Conservation (phyloP, 2,113 vertebrate genomes). For the Trinectes maculatus region DNA sequence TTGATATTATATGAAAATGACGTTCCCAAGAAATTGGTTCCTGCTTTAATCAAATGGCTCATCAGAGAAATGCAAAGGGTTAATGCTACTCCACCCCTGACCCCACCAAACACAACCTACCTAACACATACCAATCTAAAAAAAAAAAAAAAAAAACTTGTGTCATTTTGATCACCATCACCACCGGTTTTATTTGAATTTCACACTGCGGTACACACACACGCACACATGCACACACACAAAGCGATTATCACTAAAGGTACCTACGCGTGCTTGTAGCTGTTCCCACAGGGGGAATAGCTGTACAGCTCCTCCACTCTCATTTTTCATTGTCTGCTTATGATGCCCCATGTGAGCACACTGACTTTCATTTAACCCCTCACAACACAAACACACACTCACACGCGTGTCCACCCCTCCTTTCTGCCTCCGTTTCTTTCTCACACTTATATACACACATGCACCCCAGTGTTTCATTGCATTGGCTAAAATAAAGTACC, state of each 20-base stretch:
- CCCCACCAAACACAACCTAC: slow-evolving; percentile 2
- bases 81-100: slow-evolving; percentile 40
- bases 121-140: no score
- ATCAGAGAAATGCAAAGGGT: slow-evolving; percentile 53
- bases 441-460: slow-evolving; percentile 14
- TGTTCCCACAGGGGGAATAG: slow-evolving; percentile 73
- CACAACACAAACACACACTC: slow-evolving; percentile 54
- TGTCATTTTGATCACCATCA: slow-evolving; percentile 32
- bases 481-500: slow-evolving; percentile 23
- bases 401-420: slow-evolving; percentile 33
- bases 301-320: slow-evolving; percentile 69
- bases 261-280: slow-evolving; percentile 68
- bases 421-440: slow-evolving; percentile 21
- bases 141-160: neutral
- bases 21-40: slow-evolving; percentile 55
- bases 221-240: slow-evolving; percentile 44
- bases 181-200: slow-evolving; percentile 29
- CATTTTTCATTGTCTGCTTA: slow-evolving; percentile 85
- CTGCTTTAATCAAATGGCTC: slow-evolving; percentile 54
- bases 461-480: slow-evolving; percentile 29
- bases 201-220: slow-evolving; percentile 26
- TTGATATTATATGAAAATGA: slow-evolving; percentile 53
- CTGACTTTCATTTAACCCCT: slow-evolving; percentile 84
- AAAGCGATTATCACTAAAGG: slow-evolving; percentile 75
- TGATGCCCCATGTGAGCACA: slow-evolving; percentile 76